A percentile compares a stretch with the other conserved stretches of the same genome.
These are phyloP conservation scores for Sinella curviseta DNA, from an alignment of 1,140 invertebrate genomes.

Conservation along the genomic window DNA sequence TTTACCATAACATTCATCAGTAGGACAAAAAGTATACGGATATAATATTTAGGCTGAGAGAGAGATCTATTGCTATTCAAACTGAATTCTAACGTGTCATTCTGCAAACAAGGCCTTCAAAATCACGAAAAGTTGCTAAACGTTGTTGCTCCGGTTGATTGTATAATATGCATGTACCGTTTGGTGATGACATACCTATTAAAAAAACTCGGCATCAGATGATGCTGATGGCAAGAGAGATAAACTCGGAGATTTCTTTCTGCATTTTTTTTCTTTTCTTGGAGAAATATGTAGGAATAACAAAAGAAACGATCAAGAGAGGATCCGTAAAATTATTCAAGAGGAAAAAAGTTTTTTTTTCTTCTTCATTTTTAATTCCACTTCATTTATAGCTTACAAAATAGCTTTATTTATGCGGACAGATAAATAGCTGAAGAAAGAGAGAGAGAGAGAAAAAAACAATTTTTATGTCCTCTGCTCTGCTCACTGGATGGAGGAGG, in stretches of 20 bases:
- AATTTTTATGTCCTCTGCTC: not conserved
- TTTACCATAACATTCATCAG: too few species aligned
- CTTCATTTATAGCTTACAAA: constrained; percentile 15
- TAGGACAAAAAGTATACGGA: too few species aligned
- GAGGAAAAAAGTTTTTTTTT: constrained; percentile 36
- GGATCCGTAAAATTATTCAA: constrained; percentile 36
- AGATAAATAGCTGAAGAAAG: not conserved
- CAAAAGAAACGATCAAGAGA: not conserved
- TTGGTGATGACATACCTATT: constrained; percentile 46
- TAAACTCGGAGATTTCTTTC: too few species aligned
- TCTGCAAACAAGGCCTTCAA: not conserved
- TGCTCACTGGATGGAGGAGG: not conserved
- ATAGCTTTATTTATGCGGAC: not conserved
- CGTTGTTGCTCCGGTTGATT: not conserved
- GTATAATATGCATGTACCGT: constrained; percentile 21
- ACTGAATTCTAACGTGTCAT: not conserved
- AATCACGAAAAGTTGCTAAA: too few species aligned
- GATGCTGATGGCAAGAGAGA: not conserved
- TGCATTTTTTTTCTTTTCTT: too few species aligned
- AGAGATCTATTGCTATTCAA: not conserved
- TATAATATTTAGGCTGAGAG: too few species aligned
- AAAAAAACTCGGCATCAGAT: not conserved
- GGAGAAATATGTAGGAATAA: not conserved
- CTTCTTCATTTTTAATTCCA: constrained; percentile 15
- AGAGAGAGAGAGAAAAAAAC: not conserved